Base-by-base conservation (phyloP, 2,888 invertebrate genomes). In the Trichacis sp. region DNA sequence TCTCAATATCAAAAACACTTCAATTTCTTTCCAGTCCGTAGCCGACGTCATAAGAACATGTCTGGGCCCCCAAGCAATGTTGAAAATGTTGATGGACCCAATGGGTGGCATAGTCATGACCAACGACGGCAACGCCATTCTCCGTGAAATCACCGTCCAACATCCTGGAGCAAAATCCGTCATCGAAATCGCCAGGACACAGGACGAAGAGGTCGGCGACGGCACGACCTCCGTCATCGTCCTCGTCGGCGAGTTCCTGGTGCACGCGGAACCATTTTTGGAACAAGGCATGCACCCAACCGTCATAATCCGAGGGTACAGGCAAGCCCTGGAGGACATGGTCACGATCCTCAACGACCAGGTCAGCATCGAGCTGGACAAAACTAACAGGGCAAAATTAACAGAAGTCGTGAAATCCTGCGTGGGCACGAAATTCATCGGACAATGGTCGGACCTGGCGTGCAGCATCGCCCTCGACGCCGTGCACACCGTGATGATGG, bases 31-130 rank as follows among this genome's bases (percentile, higher is more conserved):
- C 77, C 84, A 97, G 97, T 93, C 96, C 40, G 96, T 99, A 83
- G 98, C 99, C 62, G 99, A 99, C 88, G 96, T 99, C 59, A 97
- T 99, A 74, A 90, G 99, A 88, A 99, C 99, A 89, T 98, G 98
- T 88, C 89, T 99, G 70, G 99, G 99, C 0, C 99, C 99, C 48
- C 93, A 96, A 85, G 97, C 99, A 50, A 99, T 99, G 99, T 87
- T 99, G 78, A 99, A 99, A 90, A 99, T 99, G 99, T 87, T 99
- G 83, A 98, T 99, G 98, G 98, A 99, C 82, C 99, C 99, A 0
- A 99, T 98, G 97, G 99, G 99, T 45, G 98, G 99, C 36, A 98
- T 99, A 77, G 98, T 99, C 1, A 97, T 99, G 95, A 99, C 99
- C 30, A 99, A 99, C 83, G 99, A 99, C 86, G 99, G 99, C 38